phyloP scores from a whole-genome alignment of 2,888 invertebrate genomes.

The Rhingia rostrata region DNA sequence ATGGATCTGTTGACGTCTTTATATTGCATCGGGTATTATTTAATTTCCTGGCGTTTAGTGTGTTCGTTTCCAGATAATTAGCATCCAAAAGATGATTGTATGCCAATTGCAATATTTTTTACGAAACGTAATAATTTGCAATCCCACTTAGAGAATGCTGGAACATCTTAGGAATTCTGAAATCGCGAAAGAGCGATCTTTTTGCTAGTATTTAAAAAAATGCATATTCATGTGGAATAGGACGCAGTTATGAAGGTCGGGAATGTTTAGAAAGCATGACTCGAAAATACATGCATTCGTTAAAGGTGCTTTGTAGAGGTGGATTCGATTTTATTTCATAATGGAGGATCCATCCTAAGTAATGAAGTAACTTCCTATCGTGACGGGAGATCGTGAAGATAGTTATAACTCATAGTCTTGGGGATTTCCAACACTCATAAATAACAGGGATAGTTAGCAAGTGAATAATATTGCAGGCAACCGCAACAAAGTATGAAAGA shows the following conservation, averaged over 20 bases:
- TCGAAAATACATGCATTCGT: neutral
- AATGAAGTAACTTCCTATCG: slow-evolving; percentile 51
- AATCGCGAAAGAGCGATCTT: no score
- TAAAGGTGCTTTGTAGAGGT: neutral
- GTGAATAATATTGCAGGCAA: neutral
- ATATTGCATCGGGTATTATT: slow-evolving; percentile 47
- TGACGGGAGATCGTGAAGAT: slow-evolving; percentile 43
- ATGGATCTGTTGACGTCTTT: slow-evolving; percentile 24
- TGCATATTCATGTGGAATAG: no score
- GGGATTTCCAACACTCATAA: slow-evolving; percentile 36
- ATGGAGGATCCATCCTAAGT: neutral
- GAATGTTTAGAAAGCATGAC: no score
- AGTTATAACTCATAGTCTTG: slow-evolving; percentile 28
- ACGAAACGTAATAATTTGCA: slow-evolving; percentile 32
- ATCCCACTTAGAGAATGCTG: no score
- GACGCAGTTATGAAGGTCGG: no score
- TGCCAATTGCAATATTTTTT: slow-evolving; percentile 54
- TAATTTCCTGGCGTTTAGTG: slow-evolving; percentile 59
- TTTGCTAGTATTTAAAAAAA: no score
- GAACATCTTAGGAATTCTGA: no score
- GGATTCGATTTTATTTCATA: slow-evolving; percentile 10
- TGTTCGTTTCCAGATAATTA: slow-evolving; percentile 53
- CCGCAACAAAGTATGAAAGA: neutral
- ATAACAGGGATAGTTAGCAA: slow-evolving; percentile 3
- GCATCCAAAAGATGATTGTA: slow-evolving; percentile 59